These are phyloP conservation scores for Dolichallabes microphthalmus DNA, from an alignment of 2,113 vertebrate genomes.

Conservation along the genomic window DNA sequence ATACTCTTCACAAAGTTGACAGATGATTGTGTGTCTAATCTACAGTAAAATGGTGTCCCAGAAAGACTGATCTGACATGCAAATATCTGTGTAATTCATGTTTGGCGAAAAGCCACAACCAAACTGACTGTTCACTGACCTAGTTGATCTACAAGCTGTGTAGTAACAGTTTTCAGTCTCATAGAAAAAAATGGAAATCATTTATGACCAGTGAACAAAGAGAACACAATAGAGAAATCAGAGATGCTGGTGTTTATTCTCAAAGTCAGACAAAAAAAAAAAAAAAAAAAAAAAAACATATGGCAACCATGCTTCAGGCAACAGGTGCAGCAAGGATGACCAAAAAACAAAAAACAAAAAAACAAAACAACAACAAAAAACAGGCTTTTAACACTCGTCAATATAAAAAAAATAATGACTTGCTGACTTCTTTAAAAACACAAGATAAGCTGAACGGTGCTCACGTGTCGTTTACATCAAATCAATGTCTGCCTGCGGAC, in stretches of 20 bases:
- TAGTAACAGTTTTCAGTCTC: neutral
- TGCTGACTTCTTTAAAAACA: neutral
- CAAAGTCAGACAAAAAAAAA: neutral
- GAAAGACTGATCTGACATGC: slow-evolving; percentile 8
- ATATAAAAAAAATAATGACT: neutral
- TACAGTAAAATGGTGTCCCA: neutral
- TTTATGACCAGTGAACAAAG: neutral
- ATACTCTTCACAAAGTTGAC: neutral
- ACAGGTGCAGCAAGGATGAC: neutral
- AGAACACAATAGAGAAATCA: neutral
- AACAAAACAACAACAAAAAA: neutral
- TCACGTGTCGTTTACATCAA: neutral
- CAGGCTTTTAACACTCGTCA: neutral
- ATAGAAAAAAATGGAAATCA: neutral
- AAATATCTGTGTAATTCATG: slow-evolving; percentile 13
- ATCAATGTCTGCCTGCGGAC: slow-evolving; percentile 45
- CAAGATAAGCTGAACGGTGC: too few species aligned
- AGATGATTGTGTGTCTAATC: neutral
- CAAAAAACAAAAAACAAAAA: neutral
- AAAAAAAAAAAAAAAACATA: neutral
- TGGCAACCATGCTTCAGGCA: neutral
- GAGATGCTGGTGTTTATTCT: neutral
- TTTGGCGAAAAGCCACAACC: neutral
- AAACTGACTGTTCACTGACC: neutral
- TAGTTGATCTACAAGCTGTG: neutral